Evolutionary conservation across 2,888 invertebrate genomes (phyloP), one percentile per base, ranked within the genome.

Genomic region (Corbicula japonica): DNA sequence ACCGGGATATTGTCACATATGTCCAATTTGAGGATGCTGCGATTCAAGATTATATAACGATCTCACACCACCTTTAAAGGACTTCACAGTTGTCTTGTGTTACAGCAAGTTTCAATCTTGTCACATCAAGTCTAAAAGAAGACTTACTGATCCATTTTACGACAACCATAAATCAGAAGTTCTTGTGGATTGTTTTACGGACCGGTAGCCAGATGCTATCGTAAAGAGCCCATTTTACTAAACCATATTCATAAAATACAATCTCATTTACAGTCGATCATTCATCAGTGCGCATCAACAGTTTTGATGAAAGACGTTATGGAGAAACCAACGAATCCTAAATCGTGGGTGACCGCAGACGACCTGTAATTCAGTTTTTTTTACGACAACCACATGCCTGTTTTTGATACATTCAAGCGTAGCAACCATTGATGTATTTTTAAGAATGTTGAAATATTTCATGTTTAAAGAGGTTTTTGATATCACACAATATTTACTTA

Each of bases 101-200:
- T n/a, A n/a, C n/a, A n/a, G n/a, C n/a, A n/a, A n/a, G n/a, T n/a
- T n/a, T n/a, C n/a, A n/a, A n/a, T n/a, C n/a, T n/a, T n/a, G 35
- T 58, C 35, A 35, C 58, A 58, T 58, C 58, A 58, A 35, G 15
- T 58, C 58, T 35, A 58, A 58, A n/a, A 58, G n/a, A 58, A 21
- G 54, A 30, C 26, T 41, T 54, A 66, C n/a, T 54, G 35, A 32
- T 30, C 38, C 66, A 32, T 66, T 66, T 66, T 66, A 66, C 28
- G 54, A 54, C 41, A 5, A 21, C 30, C n/a, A 34, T 66, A 66
- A 66, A 66, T 54, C 54, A 54, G 23, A 54, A 54, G 28, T 35
- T 23, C 23, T 12, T 34, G 10, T 1, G 35, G 28, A 35, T 34
- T 35, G 58, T 34, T 58, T 8, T 35, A 34, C 58, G 28, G 18